Percentiles rank a stretch among this genome's conserved stretches.
These are phyloP conservation scores for Hydroisotoma schaefferi DNA, from an alignment of 2,888 invertebrate species.

Conservation along the genomic window DNA sequence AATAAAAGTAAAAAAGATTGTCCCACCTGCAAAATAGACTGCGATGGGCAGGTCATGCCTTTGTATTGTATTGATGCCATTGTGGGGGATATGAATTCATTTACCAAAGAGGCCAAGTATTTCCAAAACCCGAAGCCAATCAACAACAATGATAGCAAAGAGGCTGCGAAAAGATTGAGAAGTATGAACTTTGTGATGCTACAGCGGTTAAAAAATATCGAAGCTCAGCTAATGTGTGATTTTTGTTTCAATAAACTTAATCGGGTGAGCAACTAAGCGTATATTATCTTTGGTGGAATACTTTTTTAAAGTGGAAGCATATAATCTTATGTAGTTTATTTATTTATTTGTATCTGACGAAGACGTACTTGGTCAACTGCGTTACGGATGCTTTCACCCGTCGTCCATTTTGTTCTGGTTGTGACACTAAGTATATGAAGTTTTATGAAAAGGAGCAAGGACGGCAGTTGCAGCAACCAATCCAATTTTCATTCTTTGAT, in stretches of 20 bases:
- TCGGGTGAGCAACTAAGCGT: conserved; percentile 30
- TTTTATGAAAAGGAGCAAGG: conserved; percentile 39
- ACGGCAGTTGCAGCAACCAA: conserved; percentile 29
- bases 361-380: conserved; percentile 36
- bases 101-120: conserved; percentile 36
- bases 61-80: conserved; percentile 33
- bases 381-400: conserved; percentile 34
- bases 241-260: conserved; percentile 34
- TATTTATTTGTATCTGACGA: conserved; percentile 7
- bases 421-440: conserved; percentile 35
- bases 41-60: conserved; percentile 27
- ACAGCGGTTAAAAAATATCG: conserved; percentile 36
- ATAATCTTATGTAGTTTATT: conserved; percentile 4
- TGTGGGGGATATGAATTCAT: conserved; percentile 24
- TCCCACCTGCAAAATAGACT: conserved; percentile 28
- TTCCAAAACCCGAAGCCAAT: conserved; percentile 26
- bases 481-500: conserved; percentile 29
- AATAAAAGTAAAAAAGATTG: conserved; percentile 25
- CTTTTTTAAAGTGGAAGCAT: background rate
- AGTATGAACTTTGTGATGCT: conserved; percentile 39
- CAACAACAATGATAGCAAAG: conserved; percentile 13
- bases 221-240: conserved; percentile 36
- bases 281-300: background rate
- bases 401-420: conserved; percentile 32
- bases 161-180: conserved; percentile 24